phyloP scores from a whole-genome alignment of 2,888 invertebrate species.

The Rhogogaster chlorosoma region DNA sequence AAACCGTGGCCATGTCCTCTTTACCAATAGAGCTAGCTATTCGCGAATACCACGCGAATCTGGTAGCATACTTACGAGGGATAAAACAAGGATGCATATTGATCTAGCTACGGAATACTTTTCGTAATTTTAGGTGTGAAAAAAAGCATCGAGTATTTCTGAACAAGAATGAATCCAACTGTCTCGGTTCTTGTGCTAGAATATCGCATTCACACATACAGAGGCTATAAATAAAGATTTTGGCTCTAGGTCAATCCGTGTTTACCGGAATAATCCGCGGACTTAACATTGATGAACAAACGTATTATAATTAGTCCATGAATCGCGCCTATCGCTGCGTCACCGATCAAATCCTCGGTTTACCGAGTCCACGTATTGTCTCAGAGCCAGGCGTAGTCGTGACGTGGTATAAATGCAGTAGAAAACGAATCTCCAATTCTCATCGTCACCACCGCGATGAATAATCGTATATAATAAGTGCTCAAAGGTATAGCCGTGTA shows the following conservation, averaged over 20 bases:
- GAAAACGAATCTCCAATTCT: background rate
- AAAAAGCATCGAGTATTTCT: too few relatives aligned
- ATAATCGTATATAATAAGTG: conserved; percentile 29
- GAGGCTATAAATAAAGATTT: background rate
- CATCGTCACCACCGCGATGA: conserved; percentile 1
- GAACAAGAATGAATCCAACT: background rate
- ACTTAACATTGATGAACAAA: background rate
- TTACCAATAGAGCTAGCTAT: conserved; percentile 9
- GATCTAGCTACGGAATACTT: too few relatives aligned
- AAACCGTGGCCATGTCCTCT: conserved; percentile 40
- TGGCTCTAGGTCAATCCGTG: conserved; percentile 42
- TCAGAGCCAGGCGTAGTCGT: background rate
- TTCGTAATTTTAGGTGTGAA: too few relatives aligned
- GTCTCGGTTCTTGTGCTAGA: background rate
- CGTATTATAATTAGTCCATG: conserved; percentile 33
- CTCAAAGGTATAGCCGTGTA: conserved; percentile 14
- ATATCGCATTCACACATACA: background rate
- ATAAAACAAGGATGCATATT: too few relatives aligned
- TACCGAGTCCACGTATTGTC: background rate
- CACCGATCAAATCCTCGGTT: background rate
- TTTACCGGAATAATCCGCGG: background rate
- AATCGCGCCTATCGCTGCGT: conserved; percentile 15
- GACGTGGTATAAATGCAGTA: background rate
- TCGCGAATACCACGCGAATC: background rate
- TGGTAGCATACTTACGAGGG: background rate